Percentiles rank a stretch among this genome's conserved stretches.
phyloP scores from a whole-genome alignment of 2,888 invertebrate genomes.

The Noctua comes region DNA sequence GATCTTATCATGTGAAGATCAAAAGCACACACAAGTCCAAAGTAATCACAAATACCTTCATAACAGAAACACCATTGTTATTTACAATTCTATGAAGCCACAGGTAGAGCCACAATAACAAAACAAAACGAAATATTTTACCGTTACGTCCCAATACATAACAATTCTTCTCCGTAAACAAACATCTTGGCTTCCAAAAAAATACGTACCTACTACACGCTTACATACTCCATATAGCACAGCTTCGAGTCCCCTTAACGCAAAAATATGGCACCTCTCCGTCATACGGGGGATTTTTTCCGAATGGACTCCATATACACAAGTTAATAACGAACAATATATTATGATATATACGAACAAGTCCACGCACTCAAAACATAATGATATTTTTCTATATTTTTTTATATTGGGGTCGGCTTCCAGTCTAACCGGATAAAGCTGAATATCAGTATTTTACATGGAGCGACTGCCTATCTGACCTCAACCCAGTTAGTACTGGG shows the following conservation, averaged over 20 bases:
- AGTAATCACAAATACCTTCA: slow-evolving; percentile 7
- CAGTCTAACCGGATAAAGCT: too few relatives aligned
- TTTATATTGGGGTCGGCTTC: too few relatives aligned
- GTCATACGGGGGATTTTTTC: slow-evolving; percentile 56
- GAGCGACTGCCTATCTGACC: too few relatives aligned
- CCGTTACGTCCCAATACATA: slow-evolving; percentile 38
- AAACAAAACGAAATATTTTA: slow-evolving; percentile 27
- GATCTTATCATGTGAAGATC: background rate
- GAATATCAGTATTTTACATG: too few relatives aligned
- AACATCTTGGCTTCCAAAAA: slow-evolving; percentile 16
- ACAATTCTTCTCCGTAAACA: slow-evolving; percentile 42
- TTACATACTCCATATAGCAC: slow-evolving; percentile 9
- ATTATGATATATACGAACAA: slow-evolving; percentile 74
- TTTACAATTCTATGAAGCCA: slow-evolving; percentile 5
- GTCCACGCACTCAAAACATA: slow-evolving; percentile 75
- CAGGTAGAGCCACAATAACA: slow-evolving; percentile 23
- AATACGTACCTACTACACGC: slow-evolving; percentile 8
- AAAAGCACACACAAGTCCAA: background rate
- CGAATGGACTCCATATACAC: slow-evolving; percentile 60
- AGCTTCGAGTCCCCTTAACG: slow-evolving; percentile 35
- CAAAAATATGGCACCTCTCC: slow-evolving; percentile 56
- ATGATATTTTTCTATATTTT: too few relatives aligned
- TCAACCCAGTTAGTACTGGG: too few relatives aligned
- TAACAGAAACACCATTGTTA: background rate
- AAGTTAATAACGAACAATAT: slow-evolving; percentile 71